Evolutionary conservation across 2,113 vertebrate species (phyloP), one percentile per base, ranked within the genome.

Genomic region (Athene cunicularia): DNA sequence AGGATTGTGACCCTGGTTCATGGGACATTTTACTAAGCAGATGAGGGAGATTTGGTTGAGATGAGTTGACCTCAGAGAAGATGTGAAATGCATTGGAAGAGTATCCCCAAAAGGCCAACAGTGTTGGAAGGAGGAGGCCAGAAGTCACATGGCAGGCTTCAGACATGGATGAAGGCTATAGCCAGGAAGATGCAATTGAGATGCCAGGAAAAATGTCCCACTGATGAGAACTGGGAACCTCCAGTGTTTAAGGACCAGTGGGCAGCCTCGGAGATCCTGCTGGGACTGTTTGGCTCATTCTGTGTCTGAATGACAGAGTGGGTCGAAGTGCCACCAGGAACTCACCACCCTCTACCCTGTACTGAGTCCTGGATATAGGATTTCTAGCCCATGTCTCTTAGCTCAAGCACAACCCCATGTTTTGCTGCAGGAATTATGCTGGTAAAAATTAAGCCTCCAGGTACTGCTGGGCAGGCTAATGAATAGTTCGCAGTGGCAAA

Each of bases 1-100:
- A 13, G 12, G 35, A 13, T 47, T 14, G 18, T 14, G 30, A 79
- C 45, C 27, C 47, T 0, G 1, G 12, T 47, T 20, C 2, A 0
- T 47, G 39, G 53, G 35, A 59, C 20, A 2, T 52, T 45, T 71
- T 60, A 20, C 47, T 35, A 16, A 55, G 39, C 30, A 33, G 19
- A 13, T 15, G 21, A 37, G 20, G 53, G n/a, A 67, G 26, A 28
- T 41, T 15, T 27, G 26, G 13, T 39, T 16, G 62, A 63, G 81
- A 16, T 52, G 5, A 58, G 68, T 23, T 58, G 11, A 41, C 17
- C 60, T 52, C 74, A n/a, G 62, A 32, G 68, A 37, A 56, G 41
- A 24, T 39, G 49, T n/a, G 75, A 75, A 56, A 32, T 43, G 55
- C 37, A 16, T 13, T 33, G 53, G 55, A 32, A 75, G 33, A 39